These are phyloP conservation scores for Micropoecilia bifurca DNA, from an alignment of 2,797 vertebrate species.

Conservation along the genomic window DNA sequence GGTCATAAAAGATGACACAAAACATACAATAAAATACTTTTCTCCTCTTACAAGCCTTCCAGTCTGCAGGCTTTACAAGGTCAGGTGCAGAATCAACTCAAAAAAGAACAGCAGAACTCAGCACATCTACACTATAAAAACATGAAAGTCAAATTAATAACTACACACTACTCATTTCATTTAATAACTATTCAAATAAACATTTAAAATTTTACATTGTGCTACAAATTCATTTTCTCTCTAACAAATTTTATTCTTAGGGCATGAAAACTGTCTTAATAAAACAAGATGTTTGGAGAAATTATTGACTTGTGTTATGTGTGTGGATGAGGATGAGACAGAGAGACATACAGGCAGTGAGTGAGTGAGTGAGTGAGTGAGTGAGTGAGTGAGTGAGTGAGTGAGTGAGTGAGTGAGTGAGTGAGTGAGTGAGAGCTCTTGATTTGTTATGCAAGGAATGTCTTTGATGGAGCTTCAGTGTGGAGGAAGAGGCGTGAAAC, in stretches of 20 bases:
- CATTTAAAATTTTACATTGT: neutral
- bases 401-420: too few species aligned
- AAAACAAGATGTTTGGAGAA: neutral
- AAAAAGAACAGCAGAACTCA: neutral
- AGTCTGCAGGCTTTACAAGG: neutral
- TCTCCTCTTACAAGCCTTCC: neutral
- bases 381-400: too few species aligned
- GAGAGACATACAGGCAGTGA: neutral
- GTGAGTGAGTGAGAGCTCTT: slow-evolving; percentile 76
- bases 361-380: too few species aligned
- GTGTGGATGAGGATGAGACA: neutral
- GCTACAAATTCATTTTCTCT: neutral
- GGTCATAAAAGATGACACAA: too few species aligned
- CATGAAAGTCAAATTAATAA: neutral
- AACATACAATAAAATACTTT: too few species aligned
- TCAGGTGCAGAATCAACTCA: neutral
- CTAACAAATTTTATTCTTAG: neutral
- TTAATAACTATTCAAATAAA: neutral
- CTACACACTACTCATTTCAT: neutral
- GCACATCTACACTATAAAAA: neutral
- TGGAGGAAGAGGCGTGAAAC: slow-evolving; percentile 83
- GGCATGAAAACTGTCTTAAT: neutral
- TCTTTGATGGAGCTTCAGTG: slow-evolving; percentile 90
- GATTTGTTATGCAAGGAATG: slow-evolving; percentile 92
- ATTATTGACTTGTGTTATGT: neutral